A percentile compares a stretch with the other conserved stretches of the same genome.
Conservation (phyloP, 2,797 vertebrate genomes). For the Sebastes aleutianus region DNA sequence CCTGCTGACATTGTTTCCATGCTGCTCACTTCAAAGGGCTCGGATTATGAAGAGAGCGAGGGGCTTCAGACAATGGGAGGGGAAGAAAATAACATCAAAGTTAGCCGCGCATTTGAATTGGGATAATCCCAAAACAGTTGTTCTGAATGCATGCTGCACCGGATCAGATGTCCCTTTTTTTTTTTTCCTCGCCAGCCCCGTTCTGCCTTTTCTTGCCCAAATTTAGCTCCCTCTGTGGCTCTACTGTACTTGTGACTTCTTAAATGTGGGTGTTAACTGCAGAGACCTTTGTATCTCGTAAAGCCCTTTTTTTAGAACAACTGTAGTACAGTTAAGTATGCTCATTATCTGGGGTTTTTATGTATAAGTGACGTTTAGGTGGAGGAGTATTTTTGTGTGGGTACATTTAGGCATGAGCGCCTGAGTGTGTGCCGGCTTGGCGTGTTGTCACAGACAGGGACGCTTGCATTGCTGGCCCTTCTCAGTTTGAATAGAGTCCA, state of each 20-base stretch:
- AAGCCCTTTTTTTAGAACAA: conserved; percentile 67
- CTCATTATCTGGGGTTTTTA: conserved; percentile 54
- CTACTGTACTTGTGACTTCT: conserved; percentile 68
- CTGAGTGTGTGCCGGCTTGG: conserved; percentile 1
- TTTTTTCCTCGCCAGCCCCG: conserved; percentile 44
- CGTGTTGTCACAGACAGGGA: neutral
- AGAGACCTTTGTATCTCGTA: conserved; percentile 64
- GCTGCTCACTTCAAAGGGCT: conserved; percentile 81
- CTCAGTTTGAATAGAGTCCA: neutral
- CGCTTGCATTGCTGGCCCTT: neutral
- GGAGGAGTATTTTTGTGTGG: conserved; percentile 23
- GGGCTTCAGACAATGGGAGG: conserved; percentile 78
- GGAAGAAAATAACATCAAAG: conserved; percentile 84
- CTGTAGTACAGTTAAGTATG: conserved; percentile 54
- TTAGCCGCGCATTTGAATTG: conserved; percentile 76
- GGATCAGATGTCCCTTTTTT: conserved; percentile 75
- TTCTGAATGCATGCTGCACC: conserved; percentile 68
- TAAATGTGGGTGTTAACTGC: conserved; percentile 68
- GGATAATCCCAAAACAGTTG: conserved; percentile 83
- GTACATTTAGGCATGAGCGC: neutral
- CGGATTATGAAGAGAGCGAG: conserved; percentile 79
- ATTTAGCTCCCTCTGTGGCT: conserved; percentile 66
- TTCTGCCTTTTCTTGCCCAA: conserved; percentile 63
- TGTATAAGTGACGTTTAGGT: conserved; percentile 42
- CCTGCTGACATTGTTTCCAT: conserved; percentile 82